Conservation (phyloP, 2,888 invertebrate species). For the Cerceris rybyensis region DNA sequence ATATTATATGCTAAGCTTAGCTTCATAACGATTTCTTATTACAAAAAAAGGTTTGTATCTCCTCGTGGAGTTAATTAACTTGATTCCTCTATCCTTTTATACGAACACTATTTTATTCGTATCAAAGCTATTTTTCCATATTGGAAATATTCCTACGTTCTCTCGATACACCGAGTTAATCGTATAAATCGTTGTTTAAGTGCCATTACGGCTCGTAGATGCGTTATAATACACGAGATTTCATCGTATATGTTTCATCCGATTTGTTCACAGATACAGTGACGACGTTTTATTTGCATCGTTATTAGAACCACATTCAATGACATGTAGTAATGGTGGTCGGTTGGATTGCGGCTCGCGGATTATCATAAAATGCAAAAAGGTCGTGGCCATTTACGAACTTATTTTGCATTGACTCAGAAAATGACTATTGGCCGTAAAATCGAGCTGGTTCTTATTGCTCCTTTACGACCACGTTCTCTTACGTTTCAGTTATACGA, state of each 20-base stretch:
- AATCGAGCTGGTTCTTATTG: slow-evolving; percentile 50
- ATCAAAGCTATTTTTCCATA: slow-evolving; percentile 10
- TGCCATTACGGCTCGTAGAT: slow-evolving; percentile 15
- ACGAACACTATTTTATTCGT: slow-evolving; percentile 6
- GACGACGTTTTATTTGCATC: not conserved
- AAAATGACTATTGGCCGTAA: slow-evolving; percentile 66
- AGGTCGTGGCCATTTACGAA: slow-evolving; percentile 63
- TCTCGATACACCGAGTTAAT: slow-evolving; percentile 19
- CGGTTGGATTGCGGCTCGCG: slow-evolving; percentile 37
- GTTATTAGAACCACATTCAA: slow-evolving; percentile 8
- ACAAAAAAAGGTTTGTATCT: not conserved
- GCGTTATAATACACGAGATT: slow-evolving; percentile 24
- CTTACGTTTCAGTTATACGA: slow-evolving; percentile 38
- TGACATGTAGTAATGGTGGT: slow-evolving; percentile 31
- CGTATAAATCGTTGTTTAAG: slow-evolving; percentile 6
- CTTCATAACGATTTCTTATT: no score
- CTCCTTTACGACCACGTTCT: slow-evolving; percentile 55
- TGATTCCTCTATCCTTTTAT: slow-evolving; percentile 7
- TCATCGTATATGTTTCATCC: slow-evolving; percentile 8
- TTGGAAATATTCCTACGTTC: slow-evolving; percentile 14
- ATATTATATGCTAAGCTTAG: no score
- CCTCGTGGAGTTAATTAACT: slow-evolving; percentile 18
- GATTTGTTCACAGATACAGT: not conserved
- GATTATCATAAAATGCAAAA: slow-evolving; percentile 68
- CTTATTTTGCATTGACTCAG: slow-evolving; percentile 63